A percentile compares a stretch with the other conserved stretches of the same genome.
phyloP scores from a whole-genome alignment of 2,113 vertebrate species.

The Protobothrops flavoviridis region DNA sequence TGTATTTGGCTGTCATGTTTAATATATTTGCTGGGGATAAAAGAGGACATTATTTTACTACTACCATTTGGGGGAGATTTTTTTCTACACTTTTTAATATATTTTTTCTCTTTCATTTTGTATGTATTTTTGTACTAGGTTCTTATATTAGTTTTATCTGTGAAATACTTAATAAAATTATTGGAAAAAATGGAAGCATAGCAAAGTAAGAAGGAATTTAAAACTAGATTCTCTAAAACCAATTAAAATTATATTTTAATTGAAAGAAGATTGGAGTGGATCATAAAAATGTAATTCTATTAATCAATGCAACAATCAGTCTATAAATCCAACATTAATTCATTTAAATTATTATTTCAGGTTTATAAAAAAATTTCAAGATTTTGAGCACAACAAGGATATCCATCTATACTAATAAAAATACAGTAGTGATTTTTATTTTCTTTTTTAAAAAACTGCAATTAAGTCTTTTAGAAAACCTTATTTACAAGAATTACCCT shows the following conservation, averaged over 20 bases:
- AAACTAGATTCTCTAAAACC: background rate
- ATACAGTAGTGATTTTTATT: background rate
- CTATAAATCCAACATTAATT: background rate
- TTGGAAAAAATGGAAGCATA: background rate
- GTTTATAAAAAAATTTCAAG: background rate
- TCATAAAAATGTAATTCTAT: background rate
- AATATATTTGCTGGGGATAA: no score
- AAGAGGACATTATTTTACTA: no score
- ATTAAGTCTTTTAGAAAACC: constrained; percentile 36
- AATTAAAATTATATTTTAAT: background rate
- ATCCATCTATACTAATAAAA: background rate
- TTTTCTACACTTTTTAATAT: no score
- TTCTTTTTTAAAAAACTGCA: constrained; percentile 21
- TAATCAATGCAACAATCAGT: background rate
- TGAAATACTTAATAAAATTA: no score
- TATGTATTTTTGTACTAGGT: no score
- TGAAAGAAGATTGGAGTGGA: background rate
- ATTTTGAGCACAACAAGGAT: background rate
- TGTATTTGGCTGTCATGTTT: no score
- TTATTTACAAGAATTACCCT: constrained; percentile 42
- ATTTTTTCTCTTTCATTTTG: no score
- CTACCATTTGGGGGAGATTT: no score
- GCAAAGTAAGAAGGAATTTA: background rate
- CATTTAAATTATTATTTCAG: no score
- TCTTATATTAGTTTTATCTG: no score